These are phyloP conservation scores for Poicephalus meyeri DNA, from an alignment of 2,113 vertebrate species.

Conservation along the genomic window DNA sequence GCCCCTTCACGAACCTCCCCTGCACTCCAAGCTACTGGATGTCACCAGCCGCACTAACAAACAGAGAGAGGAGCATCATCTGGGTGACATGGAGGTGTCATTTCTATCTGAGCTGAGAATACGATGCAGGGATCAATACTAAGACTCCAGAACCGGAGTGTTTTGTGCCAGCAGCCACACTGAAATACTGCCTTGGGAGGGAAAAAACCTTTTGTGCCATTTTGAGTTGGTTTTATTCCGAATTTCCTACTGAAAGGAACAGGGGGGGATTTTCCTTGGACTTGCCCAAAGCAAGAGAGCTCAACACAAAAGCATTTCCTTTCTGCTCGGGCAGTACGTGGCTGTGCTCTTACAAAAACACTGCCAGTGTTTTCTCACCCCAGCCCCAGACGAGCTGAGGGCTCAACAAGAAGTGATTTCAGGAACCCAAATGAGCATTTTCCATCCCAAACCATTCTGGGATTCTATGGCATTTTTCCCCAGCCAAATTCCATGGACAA, in stretches of 20 bases:
- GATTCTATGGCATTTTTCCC: neutral
- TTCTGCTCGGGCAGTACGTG: neutral
- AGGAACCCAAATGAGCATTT: neutral
- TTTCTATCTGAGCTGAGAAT: neutral
- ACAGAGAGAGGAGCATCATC: neutral
- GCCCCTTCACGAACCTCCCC: neutral
- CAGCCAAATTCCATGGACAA: neutral
- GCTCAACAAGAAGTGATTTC: neutral
- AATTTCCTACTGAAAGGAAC: neutral
- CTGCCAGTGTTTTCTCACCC: neutral
- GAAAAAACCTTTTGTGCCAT: neutral
- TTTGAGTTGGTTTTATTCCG: neutral
- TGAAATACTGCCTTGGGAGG: neutral
- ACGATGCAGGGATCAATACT: neutral
- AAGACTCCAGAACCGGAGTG: fast-evolving
- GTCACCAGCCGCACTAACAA: neutral
- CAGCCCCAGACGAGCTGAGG: neutral
- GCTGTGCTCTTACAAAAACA: neutral
- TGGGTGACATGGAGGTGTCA: neutral
- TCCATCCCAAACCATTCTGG: neutral
- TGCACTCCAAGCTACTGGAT: neutral
- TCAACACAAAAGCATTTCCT: neutral
- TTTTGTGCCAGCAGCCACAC: neutral
- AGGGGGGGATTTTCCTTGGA: neutral
- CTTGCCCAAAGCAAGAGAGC: neutral